A percentile compares a stretch with the other conserved stretches of the same genome.
These are phyloP conservation scores for Panorpa germanica DNA, from an alignment of 2,888 invertebrate species.

Conservation along the genomic window DNA sequence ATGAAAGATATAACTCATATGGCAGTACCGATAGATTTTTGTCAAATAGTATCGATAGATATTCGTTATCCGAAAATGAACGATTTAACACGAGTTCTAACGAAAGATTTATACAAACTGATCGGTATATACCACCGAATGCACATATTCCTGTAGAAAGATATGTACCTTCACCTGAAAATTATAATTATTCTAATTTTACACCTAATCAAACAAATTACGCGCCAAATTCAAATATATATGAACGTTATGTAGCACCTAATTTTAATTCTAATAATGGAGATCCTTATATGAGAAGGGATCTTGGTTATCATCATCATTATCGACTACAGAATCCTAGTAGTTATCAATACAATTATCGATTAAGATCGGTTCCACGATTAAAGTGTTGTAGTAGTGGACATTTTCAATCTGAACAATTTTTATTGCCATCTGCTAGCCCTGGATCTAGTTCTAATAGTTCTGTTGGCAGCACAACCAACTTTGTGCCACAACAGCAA, in stretches of 20 bases:
- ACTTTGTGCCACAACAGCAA: constrained; percentile 19
- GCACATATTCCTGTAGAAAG: constrained; percentile 54
- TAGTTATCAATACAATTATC: constrained; percentile 16
- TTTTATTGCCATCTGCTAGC: constrained; percentile 24
- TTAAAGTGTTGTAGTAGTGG: no score
- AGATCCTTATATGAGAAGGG: constrained; percentile 23
- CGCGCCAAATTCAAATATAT: constrained; percentile 33
- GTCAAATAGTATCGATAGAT: no score
- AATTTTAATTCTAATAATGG: no score
- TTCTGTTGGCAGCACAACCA: constrained; percentile 20
- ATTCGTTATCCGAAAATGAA: no score
- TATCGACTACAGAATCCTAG: no score
- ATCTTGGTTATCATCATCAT: no score
- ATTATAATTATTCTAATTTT: no score
- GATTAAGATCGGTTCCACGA: constrained; percentile 24
- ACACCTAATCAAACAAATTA: constrained; percentile 26
- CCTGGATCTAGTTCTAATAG: constrained; percentile 16
- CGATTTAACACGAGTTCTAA: no score
- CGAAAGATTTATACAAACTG: no score
- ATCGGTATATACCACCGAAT: constrained; percentile 46
- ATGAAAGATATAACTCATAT: no score
- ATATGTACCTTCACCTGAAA: constrained; percentile 42
- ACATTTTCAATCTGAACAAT: no score
- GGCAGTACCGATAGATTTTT: no score
- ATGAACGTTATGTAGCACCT: constrained; percentile 16